Base-by-base conservation (phyloP, 2,797 vertebrate genomes). In the Astyanax mexicanus region DNA sequence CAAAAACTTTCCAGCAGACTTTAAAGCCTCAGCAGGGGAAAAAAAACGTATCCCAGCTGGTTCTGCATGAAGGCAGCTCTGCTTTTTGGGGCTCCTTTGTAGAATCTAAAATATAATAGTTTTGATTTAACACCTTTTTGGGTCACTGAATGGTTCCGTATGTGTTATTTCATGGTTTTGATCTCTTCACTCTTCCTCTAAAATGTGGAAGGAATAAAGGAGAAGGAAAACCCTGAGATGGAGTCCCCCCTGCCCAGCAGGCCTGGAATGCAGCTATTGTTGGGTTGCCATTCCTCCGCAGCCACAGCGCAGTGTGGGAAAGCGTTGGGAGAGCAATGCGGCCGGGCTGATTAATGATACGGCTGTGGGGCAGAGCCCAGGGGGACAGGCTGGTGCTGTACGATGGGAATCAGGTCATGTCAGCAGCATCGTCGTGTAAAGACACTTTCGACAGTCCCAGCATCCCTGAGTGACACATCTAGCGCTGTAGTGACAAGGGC, bases 231-330 rank as follows among this genome's bases (percentile, higher is more conserved):
- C 32, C 57, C 4, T 37, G 17, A 37, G 54, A 19, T 10, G 32
- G 32, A 37, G 57, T 60, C 57, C 32, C 55, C 32, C 17, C 19
- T 32, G 47, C 76, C 60, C 69, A 68, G 66, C 61, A 74, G 77
- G 68, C 45, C 75, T 54, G 62, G 45, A 81, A 60, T 60, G 57
- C 47, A n/a, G 67, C 72, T 58, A 74, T 77, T 81, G 77, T 84
- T 80, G 62, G 23, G 3, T 32, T 64, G 79, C 38, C 38, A 73
- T 78, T 78, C 55, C n/a, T 0, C 12, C n/a, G 32, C 55, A 81
- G 73, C 69, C 66, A 47, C 72, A 27, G 67, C n/a, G n/a, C 37
- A 25, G 51, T 55, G 76, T 80, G 77, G 75, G 70, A 51, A 74
- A 74, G 35, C 65, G 54, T 45, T 69, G 54, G 54, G 57, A 57